Conservation (phyloP, 2,888 invertebrate species). For the Globia sparganii region DNA sequence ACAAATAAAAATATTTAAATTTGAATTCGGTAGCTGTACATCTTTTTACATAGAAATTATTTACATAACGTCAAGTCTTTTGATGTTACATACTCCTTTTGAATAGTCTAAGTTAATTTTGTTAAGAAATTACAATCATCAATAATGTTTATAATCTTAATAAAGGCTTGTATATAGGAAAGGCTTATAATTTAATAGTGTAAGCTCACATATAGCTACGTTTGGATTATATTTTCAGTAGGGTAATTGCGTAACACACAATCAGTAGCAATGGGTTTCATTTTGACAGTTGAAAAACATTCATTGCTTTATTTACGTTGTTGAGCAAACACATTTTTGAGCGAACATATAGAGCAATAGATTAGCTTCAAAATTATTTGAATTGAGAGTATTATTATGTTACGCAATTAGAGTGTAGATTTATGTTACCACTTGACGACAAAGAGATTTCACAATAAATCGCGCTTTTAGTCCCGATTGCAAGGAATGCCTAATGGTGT, state of each 20-base stretch:
- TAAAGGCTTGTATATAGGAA: constrained; percentile 10
- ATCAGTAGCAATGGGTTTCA: too few species aligned
- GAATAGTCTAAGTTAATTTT: neutral
- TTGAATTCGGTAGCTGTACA: neutral
- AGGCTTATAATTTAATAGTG: too few species aligned
- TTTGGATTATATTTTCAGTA: constrained; percentile 14
- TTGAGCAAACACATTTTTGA: too few species aligned
- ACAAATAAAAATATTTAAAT: neutral
- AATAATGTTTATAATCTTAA: neutral
- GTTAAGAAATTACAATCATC: neutral
- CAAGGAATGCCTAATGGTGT: constrained; percentile 53
- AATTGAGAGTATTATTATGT: too few species aligned
- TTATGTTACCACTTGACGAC: constrained; percentile 25
- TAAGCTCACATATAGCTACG: constrained; percentile 1
- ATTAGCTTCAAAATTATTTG: too few species aligned
- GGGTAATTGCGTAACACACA: too few species aligned
- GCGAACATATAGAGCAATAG: too few species aligned
- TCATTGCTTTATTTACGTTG: too few species aligned
- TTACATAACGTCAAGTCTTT: neutral
- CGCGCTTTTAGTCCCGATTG: constrained; percentile 53
- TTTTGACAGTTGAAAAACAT: too few species aligned
- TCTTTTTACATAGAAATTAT: neutral
- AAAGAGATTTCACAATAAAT: constrained; percentile 58
- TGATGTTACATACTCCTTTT: neutral
- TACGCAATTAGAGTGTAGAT: too few species aligned